These are phyloP conservation scores for Drosophila siamana DNA, from an alignment of 2,888 invertebrate genomes.

Conservation along the genomic window DNA sequence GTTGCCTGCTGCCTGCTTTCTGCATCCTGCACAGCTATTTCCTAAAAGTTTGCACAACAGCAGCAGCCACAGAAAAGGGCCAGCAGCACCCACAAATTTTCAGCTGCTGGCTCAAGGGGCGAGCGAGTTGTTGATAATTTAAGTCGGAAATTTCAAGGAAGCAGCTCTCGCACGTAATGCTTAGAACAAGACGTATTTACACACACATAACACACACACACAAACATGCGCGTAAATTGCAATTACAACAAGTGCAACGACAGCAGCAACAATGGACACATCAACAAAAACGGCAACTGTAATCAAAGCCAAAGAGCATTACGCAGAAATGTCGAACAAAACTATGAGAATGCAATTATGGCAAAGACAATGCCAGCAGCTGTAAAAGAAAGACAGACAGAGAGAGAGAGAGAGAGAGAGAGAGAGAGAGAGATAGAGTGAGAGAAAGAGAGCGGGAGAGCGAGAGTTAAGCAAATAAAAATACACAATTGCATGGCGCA, in stretches of 20 bases:
- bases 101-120: conserved; percentile 40
- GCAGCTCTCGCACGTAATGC: conserved; percentile 61
- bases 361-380: conserved; percentile 48
- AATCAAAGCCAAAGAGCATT: conserved; percentile 63
- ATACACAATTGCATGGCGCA: conserved; percentile 38
- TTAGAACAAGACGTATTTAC: conserved; percentile 61
- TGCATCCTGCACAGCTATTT: conserved; percentile 11
- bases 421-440: neutral
- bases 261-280: conserved; percentile 25
- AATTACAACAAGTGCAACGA: conserved; percentile 72
- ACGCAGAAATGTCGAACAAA: conserved; percentile 46
- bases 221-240: conserved; percentile 54
- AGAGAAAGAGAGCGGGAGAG: neutral
- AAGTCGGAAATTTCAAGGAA: conserved; percentile 76
- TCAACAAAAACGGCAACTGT: conserved; percentile 47
- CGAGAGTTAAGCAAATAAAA: conserved; percentile 56
- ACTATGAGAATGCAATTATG: conserved; percentile 75
- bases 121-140: conserved; percentile 76
- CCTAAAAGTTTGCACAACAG: conserved; percentile 63
- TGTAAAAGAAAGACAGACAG: neutral
- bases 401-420: neutral
- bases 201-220: conserved; percentile 16
- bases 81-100: conserved; percentile 59
- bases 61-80: neutral
- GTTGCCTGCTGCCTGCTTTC: conserved; percentile 18